Conservation (phyloP, 2,797 vertebrate species). For the Euthynnus affinis region DNA sequence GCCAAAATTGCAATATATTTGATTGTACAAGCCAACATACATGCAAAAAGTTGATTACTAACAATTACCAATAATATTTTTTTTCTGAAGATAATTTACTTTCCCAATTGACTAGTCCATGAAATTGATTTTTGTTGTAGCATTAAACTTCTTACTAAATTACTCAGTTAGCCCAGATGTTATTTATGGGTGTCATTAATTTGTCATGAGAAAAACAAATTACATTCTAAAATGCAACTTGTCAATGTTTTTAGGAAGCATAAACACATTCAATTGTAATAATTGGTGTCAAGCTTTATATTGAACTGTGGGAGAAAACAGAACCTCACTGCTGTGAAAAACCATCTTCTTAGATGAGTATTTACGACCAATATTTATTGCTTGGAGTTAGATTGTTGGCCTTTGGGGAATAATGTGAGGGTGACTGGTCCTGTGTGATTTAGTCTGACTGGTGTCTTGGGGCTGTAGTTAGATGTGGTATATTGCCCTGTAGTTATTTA, state of each 20-base stretch:
- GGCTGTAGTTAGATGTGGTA: slow-evolving; percentile 11
- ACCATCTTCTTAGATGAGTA: slow-evolving; percentile 31
- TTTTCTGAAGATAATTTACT: neutral
- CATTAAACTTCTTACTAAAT: neutral
- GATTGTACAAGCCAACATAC: neutral
- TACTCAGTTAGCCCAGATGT: neutral
- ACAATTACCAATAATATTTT: neutral
- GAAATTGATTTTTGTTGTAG: neutral
- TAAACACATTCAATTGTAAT: neutral
- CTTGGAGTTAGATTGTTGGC: slow-evolving; percentile 42
- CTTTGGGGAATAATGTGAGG: slow-evolving; percentile 47
- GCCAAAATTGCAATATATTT: neutral
- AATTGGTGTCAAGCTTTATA: slow-evolving; percentile 19
- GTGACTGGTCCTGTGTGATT: slow-evolving; percentile 46
- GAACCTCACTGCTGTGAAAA: slow-evolving; percentile 31
- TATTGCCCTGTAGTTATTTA: slow-evolving; percentile 49
- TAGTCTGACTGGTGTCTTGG: slow-evolving; percentile 43
- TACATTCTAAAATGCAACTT: neutral
- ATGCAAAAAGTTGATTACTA: neutral
- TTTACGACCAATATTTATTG: slow-evolving; percentile 49
- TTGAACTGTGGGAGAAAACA: slow-evolving; percentile 26
- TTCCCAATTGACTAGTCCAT: neutral
- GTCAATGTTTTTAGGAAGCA: no score
- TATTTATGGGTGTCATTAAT: neutral
- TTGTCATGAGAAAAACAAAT: neutral